Base-by-base conservation (phyloP, 2,113 vertebrate species). In the Mobula birostris region DNA sequence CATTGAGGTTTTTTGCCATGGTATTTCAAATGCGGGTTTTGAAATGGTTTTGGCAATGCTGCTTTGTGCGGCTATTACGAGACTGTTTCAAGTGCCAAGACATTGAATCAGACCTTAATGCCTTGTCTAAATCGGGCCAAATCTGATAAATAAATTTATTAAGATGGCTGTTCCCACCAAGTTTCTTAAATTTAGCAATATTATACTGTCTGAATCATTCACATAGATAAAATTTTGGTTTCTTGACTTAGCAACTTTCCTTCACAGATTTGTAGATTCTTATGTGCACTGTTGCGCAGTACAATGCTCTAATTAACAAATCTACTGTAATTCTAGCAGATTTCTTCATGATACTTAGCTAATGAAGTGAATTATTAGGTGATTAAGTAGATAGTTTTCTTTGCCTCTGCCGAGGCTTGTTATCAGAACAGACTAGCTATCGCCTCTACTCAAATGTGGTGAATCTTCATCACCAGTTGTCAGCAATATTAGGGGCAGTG, bases 101-200 rank as follows among this genome's bases (percentile, higher is more conserved):
- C 36, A 93, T 11, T 93, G 68, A 74, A 76, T 93, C 68, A 93
- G 91, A 93, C 40, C 48, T 21, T 27, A 93, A 48, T 17, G 91
- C 68, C 36, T 93, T 48, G 91, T 74, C 68, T 7, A 93, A 56
- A 93, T 29, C 74, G 32, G 2, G 66, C 91, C 91, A 93, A 93
- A 93, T 93, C 70, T 74, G 91, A 93, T 93, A 93, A 56, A 56
- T 17, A 24, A 40, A 93, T 36, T 36, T 9, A 36, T 72, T 72
- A 72, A 92, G 40, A 72, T 32, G n/a, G 36, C 68, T 92, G 40
- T 76, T 93, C 70, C 27, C 27, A 40, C 91, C 36, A 93, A 76
- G 21, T 56, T 93, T 36, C 36, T 76, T 74, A 93, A 48, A 76
- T 56, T 76, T 56, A 76, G 70, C 68, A 74, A 24, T 21, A 70